Evolutionary conservation across 2,113 vertebrate genomes (phyloP).

Genomic region (Pygoscelis adeliae): DNA sequence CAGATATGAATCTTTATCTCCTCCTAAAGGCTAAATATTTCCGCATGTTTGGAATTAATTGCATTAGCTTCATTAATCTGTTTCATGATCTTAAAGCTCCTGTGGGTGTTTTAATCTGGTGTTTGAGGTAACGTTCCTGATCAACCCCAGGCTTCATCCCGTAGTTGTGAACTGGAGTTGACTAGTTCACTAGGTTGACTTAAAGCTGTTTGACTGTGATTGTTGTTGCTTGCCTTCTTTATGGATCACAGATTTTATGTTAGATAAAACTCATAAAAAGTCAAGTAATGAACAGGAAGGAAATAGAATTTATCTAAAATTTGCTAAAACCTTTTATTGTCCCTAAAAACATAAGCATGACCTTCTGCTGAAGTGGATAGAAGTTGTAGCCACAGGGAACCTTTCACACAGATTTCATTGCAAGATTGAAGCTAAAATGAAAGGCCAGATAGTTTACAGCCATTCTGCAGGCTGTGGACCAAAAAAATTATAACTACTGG

Average conservation of each 20-base stretch:
- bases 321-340: conserved; percentile 26
- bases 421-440: conserved; percentile 43
- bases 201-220: conserved; percentile 65
- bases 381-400: conserved; percentile 4
- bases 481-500: not conserved
- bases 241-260: conserved; percentile 79
- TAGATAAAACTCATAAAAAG: conserved; percentile 71
- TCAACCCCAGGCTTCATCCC: conserved; percentile 16
- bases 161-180: conserved; percentile 71
- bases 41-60: conserved; percentile 51
- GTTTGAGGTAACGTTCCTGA: conserved; percentile 25
- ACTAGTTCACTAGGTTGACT: conserved; percentile 64
- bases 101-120: conserved; percentile 20
- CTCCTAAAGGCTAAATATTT: conserved; percentile 55
- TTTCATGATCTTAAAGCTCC: conserved; percentile 33
- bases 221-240: conserved; percentile 64
- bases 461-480: conserved; percentile 12
- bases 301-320: conserved; percentile 27
- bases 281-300: conserved; percentile 61
- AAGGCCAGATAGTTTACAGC: conserved; percentile 33
- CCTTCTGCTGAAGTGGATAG: conserved; percentile 22
- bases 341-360: conserved; percentile 51
- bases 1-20: conserved; percentile 3
- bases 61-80: conserved; percentile 58
- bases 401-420: conserved; percentile 33